phyloP scores from a whole-genome alignment of 2,888 invertebrate genomes.

The Philaethria dido region DNA sequence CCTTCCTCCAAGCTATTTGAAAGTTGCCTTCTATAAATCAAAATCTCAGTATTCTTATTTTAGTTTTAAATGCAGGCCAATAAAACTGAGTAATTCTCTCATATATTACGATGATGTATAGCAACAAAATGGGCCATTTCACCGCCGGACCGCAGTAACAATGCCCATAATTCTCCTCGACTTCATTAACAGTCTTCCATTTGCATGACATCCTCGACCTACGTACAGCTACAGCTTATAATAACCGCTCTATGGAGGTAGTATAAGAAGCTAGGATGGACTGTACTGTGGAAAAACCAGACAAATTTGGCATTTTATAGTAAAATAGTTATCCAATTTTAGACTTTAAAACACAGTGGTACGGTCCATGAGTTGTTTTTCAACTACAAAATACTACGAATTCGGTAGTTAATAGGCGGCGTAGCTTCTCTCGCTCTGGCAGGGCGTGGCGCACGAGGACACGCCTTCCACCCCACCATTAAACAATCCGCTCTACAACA shows the following conservation, averaged over 20 bases:
- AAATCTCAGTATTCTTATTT: conserved; percentile 11
- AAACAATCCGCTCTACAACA: conserved; percentile 46
- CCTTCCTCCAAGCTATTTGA: too few species aligned
- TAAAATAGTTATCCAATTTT: conserved; percentile 48
- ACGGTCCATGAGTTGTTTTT: conserved; percentile 41
- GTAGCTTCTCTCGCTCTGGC: conserved; percentile 66
- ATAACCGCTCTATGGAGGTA: conserved; percentile 59
- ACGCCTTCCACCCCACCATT: conserved; percentile 63
- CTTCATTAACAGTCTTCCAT: conserved; percentile 83
- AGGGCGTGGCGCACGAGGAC: conserved; percentile 68
- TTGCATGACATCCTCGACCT: conserved; percentile 76
- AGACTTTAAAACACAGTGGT: conserved; percentile 51
- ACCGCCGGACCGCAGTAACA: conserved; percentile 76
- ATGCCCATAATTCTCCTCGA: conserved; percentile 81
- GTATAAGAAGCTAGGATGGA: conserved; percentile 57
- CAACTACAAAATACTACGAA: conserved; percentile 51
- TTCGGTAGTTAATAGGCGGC: conserved; percentile 69
- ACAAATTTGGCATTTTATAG: conserved; percentile 30
- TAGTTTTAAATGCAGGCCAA: conserved; percentile 54
- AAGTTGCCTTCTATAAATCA: too few species aligned
- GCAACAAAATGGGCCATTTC: conserved; percentile 79
- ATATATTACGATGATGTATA: conserved; percentile 80
- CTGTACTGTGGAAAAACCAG: conserved; percentile 52
- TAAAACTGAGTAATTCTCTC: conserved; percentile 67
- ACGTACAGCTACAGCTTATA: conserved; percentile 61